A percentile compares a stretch with the other conserved stretches of the same genome.
Evolutionary conservation across 2,888 invertebrate genomes (phyloP).

Genomic region (Syritta pipiens): DNA sequence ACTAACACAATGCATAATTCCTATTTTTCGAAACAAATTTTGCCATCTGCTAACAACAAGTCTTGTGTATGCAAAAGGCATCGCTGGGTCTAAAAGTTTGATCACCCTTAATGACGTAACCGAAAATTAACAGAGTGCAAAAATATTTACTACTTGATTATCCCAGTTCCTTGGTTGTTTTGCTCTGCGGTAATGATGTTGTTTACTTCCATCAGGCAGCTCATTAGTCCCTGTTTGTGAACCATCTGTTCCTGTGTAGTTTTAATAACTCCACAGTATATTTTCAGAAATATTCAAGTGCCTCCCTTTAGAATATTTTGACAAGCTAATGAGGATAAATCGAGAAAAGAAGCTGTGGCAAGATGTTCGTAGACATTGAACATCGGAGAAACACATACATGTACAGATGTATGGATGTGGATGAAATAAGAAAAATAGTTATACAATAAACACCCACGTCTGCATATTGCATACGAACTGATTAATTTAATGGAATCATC

Average conservation of each 20-base stretch:
- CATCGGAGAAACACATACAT: no score
- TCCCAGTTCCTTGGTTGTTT: conserved; percentile 16
- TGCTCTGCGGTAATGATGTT: conserved; percentile 23
- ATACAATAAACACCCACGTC: no score
- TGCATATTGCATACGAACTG: no score
- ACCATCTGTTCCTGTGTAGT: conserved; percentile 42
- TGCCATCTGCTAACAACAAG: background rate
- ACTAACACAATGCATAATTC: no score
- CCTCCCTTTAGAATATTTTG: background rate
- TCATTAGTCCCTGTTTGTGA: conserved; percentile 44
- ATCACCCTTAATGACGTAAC: background rate
- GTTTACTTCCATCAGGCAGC: conserved; percentile 36
- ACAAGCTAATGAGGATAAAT: conserved; percentile 9
- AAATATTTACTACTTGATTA: conserved; percentile 39
- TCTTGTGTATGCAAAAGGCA: background rate
- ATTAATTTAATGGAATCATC: no score
- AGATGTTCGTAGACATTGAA: no score
- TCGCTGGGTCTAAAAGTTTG: background rate
- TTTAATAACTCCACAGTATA: conserved; percentile 20
- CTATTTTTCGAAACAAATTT: background rate
- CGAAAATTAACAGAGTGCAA: conserved; percentile 35
- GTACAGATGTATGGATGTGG: no score
- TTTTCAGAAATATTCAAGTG: conserved; percentile 6
- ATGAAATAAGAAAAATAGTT: no score
- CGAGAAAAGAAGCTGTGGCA: background rate